Evolutionary conservation across 2,113 vertebrate genomes (phyloP).

Genomic region (Symphodus melops): DNA sequence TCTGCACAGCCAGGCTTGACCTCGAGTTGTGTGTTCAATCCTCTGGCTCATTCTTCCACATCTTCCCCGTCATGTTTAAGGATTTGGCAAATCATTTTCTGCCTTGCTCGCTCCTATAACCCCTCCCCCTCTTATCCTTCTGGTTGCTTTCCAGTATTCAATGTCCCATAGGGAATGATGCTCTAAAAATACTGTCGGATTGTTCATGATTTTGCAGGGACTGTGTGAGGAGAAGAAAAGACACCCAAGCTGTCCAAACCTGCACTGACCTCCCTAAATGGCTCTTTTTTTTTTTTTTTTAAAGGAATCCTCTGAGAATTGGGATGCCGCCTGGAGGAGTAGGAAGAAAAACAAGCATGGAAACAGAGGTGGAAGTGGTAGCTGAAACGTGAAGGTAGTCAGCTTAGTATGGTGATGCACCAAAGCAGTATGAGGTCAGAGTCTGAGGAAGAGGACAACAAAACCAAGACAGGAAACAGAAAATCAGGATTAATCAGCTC

Average conservation of each 20-base stretch:
- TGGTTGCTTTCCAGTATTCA: conserved; percentile 15
- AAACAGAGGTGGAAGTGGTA: conserved; percentile 1
- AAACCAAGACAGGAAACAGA: conserved; percentile 37
- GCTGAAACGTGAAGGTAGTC: conserved; percentile 30
- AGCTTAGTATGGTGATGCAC: conserved; percentile 11
- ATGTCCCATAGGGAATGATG: conserved; percentile 36
- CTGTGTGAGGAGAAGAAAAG: conserved; percentile 10
- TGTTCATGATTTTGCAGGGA: conserved; percentile 12
- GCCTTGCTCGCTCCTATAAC: background rate
- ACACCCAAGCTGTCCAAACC: background rate
- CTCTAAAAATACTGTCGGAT: conserved; percentile 51
- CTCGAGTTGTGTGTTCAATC: background rate
- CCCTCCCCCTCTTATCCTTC: conserved; percentile 36
- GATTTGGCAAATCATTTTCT: conserved; percentile 11
- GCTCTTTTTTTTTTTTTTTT: background rate
- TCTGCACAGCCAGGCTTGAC: background rate
- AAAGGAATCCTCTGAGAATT: conserved; percentile 13
- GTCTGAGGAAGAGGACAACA: conserved; percentile 18
- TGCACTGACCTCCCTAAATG: conserved; percentile 16
- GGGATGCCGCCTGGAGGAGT: background rate
- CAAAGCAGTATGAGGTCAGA: conserved; percentile 31
- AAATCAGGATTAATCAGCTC: conserved; percentile 43
- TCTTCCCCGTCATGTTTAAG: conserved; percentile 3
- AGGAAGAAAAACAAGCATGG: conserved; percentile 17
- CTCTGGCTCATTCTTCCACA: background rate